Evolutionary conservation across 2,888 invertebrate species (phyloP).

Genomic region (Plebejus anna): DNA sequence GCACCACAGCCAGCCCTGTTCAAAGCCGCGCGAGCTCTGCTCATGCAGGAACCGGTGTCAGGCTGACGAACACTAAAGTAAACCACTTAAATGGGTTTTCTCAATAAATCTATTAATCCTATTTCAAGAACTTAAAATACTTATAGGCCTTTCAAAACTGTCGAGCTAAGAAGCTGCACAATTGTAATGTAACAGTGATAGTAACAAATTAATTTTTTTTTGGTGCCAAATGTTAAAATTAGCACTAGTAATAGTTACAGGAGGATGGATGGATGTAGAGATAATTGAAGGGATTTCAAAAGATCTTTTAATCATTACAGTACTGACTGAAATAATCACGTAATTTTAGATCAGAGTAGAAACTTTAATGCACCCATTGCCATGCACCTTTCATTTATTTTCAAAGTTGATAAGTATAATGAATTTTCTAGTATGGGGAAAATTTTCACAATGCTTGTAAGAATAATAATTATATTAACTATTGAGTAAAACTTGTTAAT

Average conservation of each 20-base stretch:
- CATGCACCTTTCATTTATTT: not conserved
- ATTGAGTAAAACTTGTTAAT: not conserved
- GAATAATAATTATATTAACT: not conserved
- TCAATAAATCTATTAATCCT: slow-evolving; percentile 31
- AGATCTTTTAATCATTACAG: not conserved
- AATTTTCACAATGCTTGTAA: not conserved
- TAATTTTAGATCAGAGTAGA: not conserved
- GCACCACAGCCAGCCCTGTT: slow-evolving; percentile 73
- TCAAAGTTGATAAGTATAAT: not conserved
- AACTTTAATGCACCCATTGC: not conserved
- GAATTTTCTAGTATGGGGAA: not conserved
- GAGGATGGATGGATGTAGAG: not conserved
- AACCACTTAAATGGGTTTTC: not conserved
- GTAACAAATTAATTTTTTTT: not conserved
- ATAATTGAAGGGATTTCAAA: not conserved
- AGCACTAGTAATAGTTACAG: not conserved
- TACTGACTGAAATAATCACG: not conserved
- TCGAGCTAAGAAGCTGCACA: not conserved
- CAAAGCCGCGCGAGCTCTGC: slow-evolving; percentile 75
- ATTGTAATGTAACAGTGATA: not conserved
- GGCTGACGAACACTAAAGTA: slow-evolving; percentile 55
- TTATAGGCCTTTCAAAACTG: not conserved
- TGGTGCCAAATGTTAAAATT: not conserved
- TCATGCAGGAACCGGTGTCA: slow-evolving; percentile 68
- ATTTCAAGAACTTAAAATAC: not conserved